Evolutionary conservation across 2,888 invertebrate species (phyloP), one percentile per base, ranked within the genome.

Genomic region (Mechanitis messenoides): DNA sequence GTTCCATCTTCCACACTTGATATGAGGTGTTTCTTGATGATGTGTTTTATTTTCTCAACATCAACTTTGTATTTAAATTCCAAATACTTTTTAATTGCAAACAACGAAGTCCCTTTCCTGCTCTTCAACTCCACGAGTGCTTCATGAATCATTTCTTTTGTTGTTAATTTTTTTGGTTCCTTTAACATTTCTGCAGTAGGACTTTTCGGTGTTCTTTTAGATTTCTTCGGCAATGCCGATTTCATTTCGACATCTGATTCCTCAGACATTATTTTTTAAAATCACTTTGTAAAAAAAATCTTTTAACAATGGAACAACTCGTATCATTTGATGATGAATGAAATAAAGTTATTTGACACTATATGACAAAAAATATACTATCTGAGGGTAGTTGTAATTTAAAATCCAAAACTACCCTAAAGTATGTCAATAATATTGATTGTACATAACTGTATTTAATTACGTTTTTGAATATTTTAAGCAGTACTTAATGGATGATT

Each of bases 31-130:
- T 83, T 87, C 59, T 87, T 89, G 2, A 89, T 84, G 0, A 80
- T 61, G 62, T 78, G 77, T 6, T 80, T 83, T 0, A 78, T 67
- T 72, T 80, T 87, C 0, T 80, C 79, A 0, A 76, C 75, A 50
- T 89, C 77, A 0, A 84, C 79, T 1, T 74, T 65, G 60, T 78
- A 82, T 59, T 77, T 84, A 28, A 78, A 81, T 1, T 74, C 72
- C 4, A 89, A 71, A 42, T 78, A 80, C 46, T 87, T 88, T 65
- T 88, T 89, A 2, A 89, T 83, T 0, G 89, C 89, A 47, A 86
- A 74, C 0, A 87, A 50, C 0, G 89, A 89, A 0, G 82, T 81
- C 0, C 89, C 89, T 71, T 88, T 89, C 46, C 87, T 71, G 0
- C 69, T 74, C 20, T 82, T 80, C 0, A 87, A 64, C 2, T 80